Base-by-base conservation (phyloP, 2,888 invertebrate species). In the Drosophila falleni region DNA sequence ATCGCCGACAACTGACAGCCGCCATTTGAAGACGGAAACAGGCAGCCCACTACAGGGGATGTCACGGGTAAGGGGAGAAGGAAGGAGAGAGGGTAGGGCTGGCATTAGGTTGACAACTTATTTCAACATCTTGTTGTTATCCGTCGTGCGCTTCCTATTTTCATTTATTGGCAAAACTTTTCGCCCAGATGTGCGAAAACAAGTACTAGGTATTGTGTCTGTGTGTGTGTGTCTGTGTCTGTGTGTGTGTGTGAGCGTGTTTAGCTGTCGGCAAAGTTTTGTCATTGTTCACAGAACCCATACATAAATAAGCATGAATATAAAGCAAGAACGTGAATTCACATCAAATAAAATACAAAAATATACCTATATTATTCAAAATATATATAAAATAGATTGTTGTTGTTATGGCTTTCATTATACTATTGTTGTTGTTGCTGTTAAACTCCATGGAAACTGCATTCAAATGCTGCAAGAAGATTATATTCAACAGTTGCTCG, bases 121-220 rank as follows among this genome's bases (percentile, higher is more conserved):
- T 82, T 89, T 85, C 88, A 89, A 74, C 87, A 81, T 89, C 83
- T 85, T 74, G 76, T 78, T 77, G 70, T 82, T 82, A 74, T 47
- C 70, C 85, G 68, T 78, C 71, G 68, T 80, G 61, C 49, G 73
- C 73, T 82, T 89, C 74, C 80, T 80, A 82, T 82, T 82, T 82
- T 89, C 83, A 86, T 86, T 88, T 89, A 89, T 86, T 89, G 81
- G 70, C 72, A 88, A 89, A 86, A 89, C 75, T 89, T 89, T 80
- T 71, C 58, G 68, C 75, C 60, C 81, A 88, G 74, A 71, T 87
- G 89, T 71, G 73, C 71, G 62, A 68, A 69, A 75, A 62, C 61
- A 78, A 74, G 63, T 54, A 64, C 51, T 68, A 65, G 65, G 65
- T 74, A 72, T 50, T 47, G 31, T 33, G 19, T 31, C 29, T 29